A percentile compares a stretch with the other conserved stretches of the same genome.
phyloP scores from a whole-genome alignment of 2,797 vertebrate genomes.

The Sebastes matsubarae region DNA sequence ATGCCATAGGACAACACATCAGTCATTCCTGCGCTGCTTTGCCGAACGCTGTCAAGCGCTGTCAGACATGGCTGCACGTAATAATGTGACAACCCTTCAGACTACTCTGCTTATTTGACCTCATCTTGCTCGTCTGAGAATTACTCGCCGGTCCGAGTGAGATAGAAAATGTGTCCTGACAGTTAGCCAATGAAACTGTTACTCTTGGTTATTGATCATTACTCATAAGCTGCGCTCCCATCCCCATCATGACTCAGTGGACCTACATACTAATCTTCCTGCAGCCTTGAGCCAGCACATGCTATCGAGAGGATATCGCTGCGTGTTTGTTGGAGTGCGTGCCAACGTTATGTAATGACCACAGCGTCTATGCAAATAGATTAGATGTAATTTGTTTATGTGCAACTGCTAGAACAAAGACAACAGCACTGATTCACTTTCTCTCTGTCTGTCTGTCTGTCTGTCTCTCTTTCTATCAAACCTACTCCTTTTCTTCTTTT shows the following conservation, averaged over 20 bases:
- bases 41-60: slow-evolving; percentile 28
- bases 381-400: slow-evolving; percentile 59
- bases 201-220: slow-evolving; percentile 45
- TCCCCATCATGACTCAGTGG: slow-evolving; percentile 18
- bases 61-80: slow-evolving; percentile 35
- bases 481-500: slow-evolving; percentile 12
- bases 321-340: slow-evolving; percentile 7
- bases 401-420: slow-evolving; percentile 51
- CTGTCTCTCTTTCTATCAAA: slow-evolving; percentile 22
- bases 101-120: slow-evolving; percentile 36
- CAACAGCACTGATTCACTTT: slow-evolving; percentile 41
- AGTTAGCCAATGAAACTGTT: slow-evolving; percentile 44
- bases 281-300: slow-evolving; percentile 10
- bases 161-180: slow-evolving; percentile 44
- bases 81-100: slow-evolving; percentile 46
- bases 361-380: slow-evolving; percentile 49
- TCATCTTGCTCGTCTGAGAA: slow-evolving; percentile 38
- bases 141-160: slow-evolving; percentile 10
- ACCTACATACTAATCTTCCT: slow-evolving; percentile 1
- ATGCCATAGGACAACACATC: slow-evolving; percentile 2
- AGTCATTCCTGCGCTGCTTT: slow-evolving; percentile 4
- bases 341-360: slow-evolving; percentile 25
- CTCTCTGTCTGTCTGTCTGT: slow-evolving; percentile 26
- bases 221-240: slow-evolving; percentile 2
- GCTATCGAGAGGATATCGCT: not conserved